Percentiles rank a stretch among this genome's conserved stretches.
These are phyloP conservation scores for Odiellus spinosus DNA, from an alignment of 2,888 invertebrate genomes.

Conservation along the genomic window DNA sequence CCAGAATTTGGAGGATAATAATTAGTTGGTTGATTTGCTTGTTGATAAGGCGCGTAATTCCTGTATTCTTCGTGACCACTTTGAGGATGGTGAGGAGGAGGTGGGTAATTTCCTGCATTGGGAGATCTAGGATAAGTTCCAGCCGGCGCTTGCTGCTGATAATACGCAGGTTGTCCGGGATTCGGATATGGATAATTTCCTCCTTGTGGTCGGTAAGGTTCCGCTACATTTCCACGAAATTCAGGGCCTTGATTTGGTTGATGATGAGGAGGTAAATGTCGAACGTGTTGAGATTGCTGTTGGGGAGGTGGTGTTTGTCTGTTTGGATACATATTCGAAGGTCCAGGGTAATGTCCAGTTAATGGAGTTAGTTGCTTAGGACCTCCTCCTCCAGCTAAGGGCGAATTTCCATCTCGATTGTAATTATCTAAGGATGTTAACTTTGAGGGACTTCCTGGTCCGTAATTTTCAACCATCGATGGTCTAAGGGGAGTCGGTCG, in stretches of 20 bases:
- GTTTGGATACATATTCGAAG: not conserved
- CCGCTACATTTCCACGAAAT: too few relatives aligned
- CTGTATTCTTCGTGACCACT: not conserved
- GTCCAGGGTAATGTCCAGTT: constrained; percentile 9
- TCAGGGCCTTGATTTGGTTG: not conserved
- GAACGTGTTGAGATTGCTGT: not conserved
- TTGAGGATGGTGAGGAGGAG: constrained; percentile 2
- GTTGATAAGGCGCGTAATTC: not conserved
- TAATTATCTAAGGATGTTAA: constrained; percentile 17
- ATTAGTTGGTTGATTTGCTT: constrained; percentile 1
- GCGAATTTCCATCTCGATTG: constrained; percentile 8
- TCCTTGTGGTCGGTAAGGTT: too few relatives aligned
- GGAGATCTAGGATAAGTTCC: not conserved
- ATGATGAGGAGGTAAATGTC: constrained; percentile 3
- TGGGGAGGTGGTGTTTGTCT: not conserved
- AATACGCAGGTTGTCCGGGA: not conserved
- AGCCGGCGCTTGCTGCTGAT: too few relatives aligned
- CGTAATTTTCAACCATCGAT: constrained; percentile 16
- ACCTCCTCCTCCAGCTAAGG: constrained; percentile 1
- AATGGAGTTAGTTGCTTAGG: constrained; percentile 2
- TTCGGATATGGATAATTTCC: not conserved
- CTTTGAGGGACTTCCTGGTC: constrained; percentile 17
- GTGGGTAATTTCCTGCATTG: not conserved
- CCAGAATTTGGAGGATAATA: not conserved
- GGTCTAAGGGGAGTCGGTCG: constrained; percentile 18